Evolutionary conservation across 2,888 invertebrate genomes (phyloP), one percentile per base, ranked within the genome.

Genomic region (Torymus tubicola): DNA sequence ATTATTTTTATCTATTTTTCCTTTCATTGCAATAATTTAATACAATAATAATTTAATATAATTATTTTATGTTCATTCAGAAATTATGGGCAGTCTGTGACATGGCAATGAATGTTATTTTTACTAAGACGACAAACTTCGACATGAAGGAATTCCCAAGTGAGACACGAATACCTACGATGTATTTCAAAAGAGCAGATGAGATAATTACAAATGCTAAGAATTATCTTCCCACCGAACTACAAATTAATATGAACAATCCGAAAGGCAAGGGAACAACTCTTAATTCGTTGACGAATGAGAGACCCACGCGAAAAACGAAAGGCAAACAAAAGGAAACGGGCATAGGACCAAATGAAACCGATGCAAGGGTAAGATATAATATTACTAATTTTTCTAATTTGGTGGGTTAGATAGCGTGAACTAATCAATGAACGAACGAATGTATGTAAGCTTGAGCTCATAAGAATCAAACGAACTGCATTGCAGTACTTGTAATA

Each of bases 51-150:
- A 61, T 63, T 18, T 61, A 61, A 24, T 2, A 61, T 21, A 24
- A 24, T 24, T 21, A 24, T 61, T 61, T 24, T 14, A 18, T 18
- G 11, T 55, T 67, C 14, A 24, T 80, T 24, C 63, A 98, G 97
- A 98, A 98, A 96, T 92, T 99, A 90, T 99, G 98, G 96, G 96
- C 98, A 50, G 94, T 97, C 74, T 98, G 98, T 93, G 99, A 99
- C 93, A 93, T 99, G 84, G 96, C 98, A 16, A 95, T 98, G 92
- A 96, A 97, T 69, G 93, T 99, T 87, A 94, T 99, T 85, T 94
- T 96, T 92, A 94, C 96, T 78, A 97, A 97, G 89, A 95, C 97
- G 69, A 93, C 95, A 74, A 96, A 94, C 89, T 97, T 96, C 92
- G 97, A 98, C 88, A 92, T 96, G 92, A 97, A 96, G 90, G 97